Conservation (phyloP, 2,888 invertebrate genomes). For the Oligia latruncula region DNA sequence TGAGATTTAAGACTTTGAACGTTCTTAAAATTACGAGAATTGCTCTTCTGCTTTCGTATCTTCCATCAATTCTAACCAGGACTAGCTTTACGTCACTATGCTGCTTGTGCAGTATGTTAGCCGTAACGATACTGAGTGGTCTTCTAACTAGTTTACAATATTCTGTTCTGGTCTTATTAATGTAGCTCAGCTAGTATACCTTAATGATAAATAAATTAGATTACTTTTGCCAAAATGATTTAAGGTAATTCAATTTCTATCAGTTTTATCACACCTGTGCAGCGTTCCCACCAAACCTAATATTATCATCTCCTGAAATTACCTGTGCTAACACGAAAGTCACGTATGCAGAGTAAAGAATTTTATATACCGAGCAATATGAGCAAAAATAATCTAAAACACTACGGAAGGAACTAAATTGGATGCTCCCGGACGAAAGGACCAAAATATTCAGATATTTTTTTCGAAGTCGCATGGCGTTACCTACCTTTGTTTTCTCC, state of each 20-base stretch:
- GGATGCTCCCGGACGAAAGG: constrained; percentile 12
- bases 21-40: background rate
- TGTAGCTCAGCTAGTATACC: background rate
- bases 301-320: constrained; percentile 33
- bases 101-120: constrained; percentile 4
- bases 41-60: background rate
- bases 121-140: background rate
- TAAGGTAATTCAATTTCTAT: constrained; percentile 12
- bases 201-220: background rate
- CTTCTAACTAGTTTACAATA: constrained; percentile 10
- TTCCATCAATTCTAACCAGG: constrained; percentile 2
- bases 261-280: constrained; percentile 11
- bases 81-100: constrained; percentile 15
- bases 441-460: constrained; percentile 10
- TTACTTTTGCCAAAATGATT: constrained; percentile 13
- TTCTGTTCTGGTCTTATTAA: background rate
- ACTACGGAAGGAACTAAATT: constrained; percentile 41
- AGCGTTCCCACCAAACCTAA: constrained; percentile 18
- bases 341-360: constrained; percentile 43
- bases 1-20: background rate
- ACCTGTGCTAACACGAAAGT: constrained; percentile 39
- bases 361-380: constrained; percentile 42
- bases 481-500: background rate
- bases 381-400: constrained; percentile 46
- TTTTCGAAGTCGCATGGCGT: constrained; percentile 3